Conservation (phyloP, 64 coral and sea anemone genomes). For the Dendronephthya gigantea region DNA sequence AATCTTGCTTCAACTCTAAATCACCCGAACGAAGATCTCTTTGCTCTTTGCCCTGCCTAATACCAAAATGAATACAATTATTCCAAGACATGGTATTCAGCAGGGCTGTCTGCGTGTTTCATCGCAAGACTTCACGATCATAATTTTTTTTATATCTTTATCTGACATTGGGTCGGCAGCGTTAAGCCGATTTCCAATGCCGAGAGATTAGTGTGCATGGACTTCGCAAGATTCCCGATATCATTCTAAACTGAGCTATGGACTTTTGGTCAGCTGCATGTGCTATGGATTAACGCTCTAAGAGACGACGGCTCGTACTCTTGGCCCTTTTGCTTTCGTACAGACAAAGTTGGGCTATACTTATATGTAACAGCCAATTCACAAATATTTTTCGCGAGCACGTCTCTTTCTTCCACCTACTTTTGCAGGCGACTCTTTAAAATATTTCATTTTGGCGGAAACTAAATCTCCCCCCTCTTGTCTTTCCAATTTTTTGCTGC, state of each 20-base stretch:
- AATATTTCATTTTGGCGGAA: no score
- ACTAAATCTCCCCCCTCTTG: no score
- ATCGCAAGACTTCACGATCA: background rate
- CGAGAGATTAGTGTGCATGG: background rate
- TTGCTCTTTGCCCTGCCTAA: slow-evolving; percentile 18
- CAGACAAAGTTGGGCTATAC: background rate
- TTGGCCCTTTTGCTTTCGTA: slow-evolving; percentile 24
- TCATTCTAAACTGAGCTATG: slow-evolving; percentile 1
- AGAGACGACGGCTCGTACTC: slow-evolving; percentile 20
- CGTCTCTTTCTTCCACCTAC: no score
- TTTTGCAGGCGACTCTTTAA: no score
- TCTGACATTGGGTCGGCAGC: background rate
- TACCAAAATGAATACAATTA: slow-evolving; percentile 20
- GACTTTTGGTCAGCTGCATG: background rate
- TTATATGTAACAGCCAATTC: no score
- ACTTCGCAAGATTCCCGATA: background rate
- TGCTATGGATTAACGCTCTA: slow-evolving; percentile 32
- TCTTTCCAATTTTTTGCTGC: no score
- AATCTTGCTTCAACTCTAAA: background rate
- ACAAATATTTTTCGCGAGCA: no score
- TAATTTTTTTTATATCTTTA: slow-evolving; percentile 15
- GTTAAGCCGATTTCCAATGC: background rate
- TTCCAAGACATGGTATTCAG: slow-evolving; percentile 13
- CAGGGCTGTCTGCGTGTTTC: slow-evolving; percentile 22
- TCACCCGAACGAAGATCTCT: slow-evolving; percentile 24